Evolutionary conservation across 2,797 vertebrate genomes (phyloP), one percentile per base, ranked within the genome.

Genomic region (Cichlasoma orientale): DNA sequence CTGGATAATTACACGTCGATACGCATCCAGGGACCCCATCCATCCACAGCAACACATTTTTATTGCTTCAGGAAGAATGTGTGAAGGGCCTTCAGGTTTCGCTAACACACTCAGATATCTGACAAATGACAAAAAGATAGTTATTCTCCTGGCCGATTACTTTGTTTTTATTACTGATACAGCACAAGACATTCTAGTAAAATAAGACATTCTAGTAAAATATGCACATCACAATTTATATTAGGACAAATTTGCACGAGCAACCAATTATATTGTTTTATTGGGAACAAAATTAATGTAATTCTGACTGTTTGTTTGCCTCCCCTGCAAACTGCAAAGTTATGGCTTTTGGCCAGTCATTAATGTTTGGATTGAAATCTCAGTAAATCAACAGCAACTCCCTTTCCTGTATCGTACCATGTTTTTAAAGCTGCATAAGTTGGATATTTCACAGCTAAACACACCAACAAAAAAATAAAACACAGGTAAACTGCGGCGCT

Each of bases 1-100:
- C 74, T n/a, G 77, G 72, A 72, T 89, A 56, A 86, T 86, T 79
- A 83, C 84, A 73, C 74, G 82, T 89, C 73, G 78, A 79, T 76
- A 58, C 75, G 58, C 85, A 81, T 74, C 44, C 78, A 74, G 75
- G 61, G 74, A 56, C 31, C 38, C 38, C 47, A 56, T 44, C 2
- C 16, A 54, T 41, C 19, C 38, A 25, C 56, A 36, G 4, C 41
- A 8, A 41, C 61, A 61, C 23, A 23, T 38, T 63, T 6, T 13
- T 4, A 36, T 36, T 36, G 10, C 36, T 11, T 36, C 36, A 36
- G 36, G 3, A 36, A 11, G 36, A 36, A 36, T 36, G 36, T 36
- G 36, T 36, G 36, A 25, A 63, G 36, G 21, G 38, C 14, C 59
- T 44, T 63, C 0, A 16, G 3, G 3, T 27, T 47, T 47, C 5